Evolutionary conservation across 2,888 invertebrate species (phyloP).

Genomic region (Eilema griseolum): DNA sequence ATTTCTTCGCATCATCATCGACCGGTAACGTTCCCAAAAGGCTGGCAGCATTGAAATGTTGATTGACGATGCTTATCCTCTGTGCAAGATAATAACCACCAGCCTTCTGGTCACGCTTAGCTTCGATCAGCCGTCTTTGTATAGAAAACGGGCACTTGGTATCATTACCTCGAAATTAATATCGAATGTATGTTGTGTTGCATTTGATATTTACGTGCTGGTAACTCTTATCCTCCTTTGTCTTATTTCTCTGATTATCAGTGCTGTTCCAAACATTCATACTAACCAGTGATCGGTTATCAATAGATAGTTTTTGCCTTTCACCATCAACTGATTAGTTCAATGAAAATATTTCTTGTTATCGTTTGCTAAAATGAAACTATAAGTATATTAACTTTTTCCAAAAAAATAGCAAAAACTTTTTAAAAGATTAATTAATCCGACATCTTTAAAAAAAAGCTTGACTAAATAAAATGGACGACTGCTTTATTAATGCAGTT

Average conservation of each 20-base stretch:
- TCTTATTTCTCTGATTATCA: background rate
- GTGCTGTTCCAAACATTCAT: background rate
- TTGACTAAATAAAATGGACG: conserved; percentile 33
- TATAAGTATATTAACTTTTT: background rate
- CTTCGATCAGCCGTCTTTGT: too few relatives aligned
- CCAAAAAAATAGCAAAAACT: background rate
- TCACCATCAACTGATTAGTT: background rate
- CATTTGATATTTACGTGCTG: too few relatives aligned
- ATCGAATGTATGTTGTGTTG: too few relatives aligned
- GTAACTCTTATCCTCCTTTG: background rate
- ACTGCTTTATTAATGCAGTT: conserved; percentile 39
- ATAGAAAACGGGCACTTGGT: too few relatives aligned
- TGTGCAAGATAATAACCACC: too few relatives aligned
- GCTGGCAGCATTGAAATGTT: too few relatives aligned
- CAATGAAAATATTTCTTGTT: background rate
- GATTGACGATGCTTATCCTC: too few relatives aligned
- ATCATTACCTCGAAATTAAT: too few relatives aligned
- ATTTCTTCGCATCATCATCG: too few relatives aligned
- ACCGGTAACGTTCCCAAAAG: too few relatives aligned
- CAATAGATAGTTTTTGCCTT: background rate
- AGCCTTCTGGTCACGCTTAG: too few relatives aligned
- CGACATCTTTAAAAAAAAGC: background rate
- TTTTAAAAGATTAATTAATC: background rate
- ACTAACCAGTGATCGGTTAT: background rate
- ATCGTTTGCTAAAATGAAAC: background rate